Percentiles rank a stretch among this genome's conserved stretches.
Conservation (phyloP, 2,113 vertebrate genomes). For the Leucosticte australis region DNA sequence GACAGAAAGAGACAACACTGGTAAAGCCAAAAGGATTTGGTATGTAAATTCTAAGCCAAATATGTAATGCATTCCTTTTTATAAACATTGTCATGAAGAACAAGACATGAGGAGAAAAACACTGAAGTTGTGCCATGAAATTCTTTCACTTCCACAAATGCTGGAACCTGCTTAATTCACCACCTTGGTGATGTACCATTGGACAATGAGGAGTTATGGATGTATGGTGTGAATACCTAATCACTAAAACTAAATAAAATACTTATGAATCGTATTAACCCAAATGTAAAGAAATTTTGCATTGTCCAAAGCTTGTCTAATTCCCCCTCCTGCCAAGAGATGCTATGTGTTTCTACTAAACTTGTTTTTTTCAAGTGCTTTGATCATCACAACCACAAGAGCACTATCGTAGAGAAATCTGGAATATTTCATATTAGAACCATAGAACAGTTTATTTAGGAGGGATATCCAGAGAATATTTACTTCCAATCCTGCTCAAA, state of each 20-base stretch:
- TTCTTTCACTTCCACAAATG: background rate
- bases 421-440: background rate
- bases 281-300: background rate
- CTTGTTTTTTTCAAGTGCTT: background rate
- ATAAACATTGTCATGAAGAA: background rate
- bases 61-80: background rate
- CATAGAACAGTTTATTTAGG: background rate
- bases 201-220: background rate
- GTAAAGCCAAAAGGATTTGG: background rate
- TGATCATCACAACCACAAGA: background rate
- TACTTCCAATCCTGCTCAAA: background rate
- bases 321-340: background rate
- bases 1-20: background rate
- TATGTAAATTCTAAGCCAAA: background rate
- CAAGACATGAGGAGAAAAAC: background rate
- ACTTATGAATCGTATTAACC: background rate
- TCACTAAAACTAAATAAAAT: background rate
- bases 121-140: background rate
- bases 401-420: background rate
- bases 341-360: background rate
- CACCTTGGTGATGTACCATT: fast-evolving
- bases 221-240: background rate
- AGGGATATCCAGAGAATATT: background rate
- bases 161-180: background rate
- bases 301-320: background rate